Evolutionary conservation across 2,888 invertebrate species (phyloP), one percentile per base, ranked within the genome.

Genomic region (Synergus laeviventris): DNA sequence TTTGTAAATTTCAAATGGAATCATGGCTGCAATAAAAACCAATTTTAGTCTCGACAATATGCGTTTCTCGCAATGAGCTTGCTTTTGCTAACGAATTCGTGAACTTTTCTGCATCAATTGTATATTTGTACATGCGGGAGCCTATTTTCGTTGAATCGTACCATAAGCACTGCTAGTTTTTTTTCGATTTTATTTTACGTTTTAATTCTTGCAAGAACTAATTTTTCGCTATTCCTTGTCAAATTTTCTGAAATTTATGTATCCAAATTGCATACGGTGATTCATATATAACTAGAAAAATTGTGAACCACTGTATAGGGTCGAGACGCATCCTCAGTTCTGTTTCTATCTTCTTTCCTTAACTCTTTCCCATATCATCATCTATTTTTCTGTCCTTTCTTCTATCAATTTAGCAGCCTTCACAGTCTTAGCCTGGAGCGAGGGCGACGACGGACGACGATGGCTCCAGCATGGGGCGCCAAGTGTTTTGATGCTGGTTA

Each of bases 401-500:
- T 9, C 8, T 49, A 49, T 49, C 49, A 39, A 49, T n/a, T n/a
- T 49, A 49, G 49, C 2, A 49, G 49, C 16, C 45, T 45, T 45
- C 31, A 31, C 45, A 16, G 16, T 16, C 45, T 45, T 45, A 45
- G n/a, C 49, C 8, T n/a, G 49, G 49, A n/a, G 49, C 49, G n/a
- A 49, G 49, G 49, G n/a, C n/a, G 49, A 49, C 49, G 49, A n/a
- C n/a, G 49, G 49, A 9, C n/a, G n/a, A 49, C 49, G 49, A n/a
- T 8, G 49, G 49, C 49, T 49, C 49, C 49, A 49, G 49, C 49
- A 7, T n/a, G 87, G 85, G 87, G 88, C 87, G 88, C 87, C 87
- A 87, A 87, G 85, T 87, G 86, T 87, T 88, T 89, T 87, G 86
- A 87, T 87, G 86, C 87, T 87, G 85, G 85, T 86, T 85, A 86